These are phyloP conservation scores for Chloroceryle inda DNA, from an alignment of 2,797 vertebrate genomes.

Conservation along the genomic window DNA sequence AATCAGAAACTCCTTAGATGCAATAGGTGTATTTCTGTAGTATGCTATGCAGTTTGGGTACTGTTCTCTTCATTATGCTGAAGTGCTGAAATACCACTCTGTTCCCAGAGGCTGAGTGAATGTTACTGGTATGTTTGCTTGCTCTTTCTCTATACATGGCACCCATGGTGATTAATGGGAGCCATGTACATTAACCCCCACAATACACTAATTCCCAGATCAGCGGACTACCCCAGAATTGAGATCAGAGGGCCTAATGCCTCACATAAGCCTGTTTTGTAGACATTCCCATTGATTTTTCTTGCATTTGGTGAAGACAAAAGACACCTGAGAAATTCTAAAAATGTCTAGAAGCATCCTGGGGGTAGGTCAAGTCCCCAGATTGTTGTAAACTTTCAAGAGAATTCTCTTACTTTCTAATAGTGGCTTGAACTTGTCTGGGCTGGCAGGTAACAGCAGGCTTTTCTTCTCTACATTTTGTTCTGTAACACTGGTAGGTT, in stretches of 20 bases:
- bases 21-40: conserved; percentile 31
- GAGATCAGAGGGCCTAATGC: background rate
- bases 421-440: background rate
- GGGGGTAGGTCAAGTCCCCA: background rate
- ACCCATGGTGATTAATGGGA: background rate
- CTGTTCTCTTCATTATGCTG: background rate
- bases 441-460: background rate
- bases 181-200: background rate
- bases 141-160: background rate
- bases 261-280: background rate
- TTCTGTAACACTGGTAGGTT: background rate
- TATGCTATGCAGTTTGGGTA: background rate
- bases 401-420: background rate
- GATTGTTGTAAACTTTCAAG: background rate
- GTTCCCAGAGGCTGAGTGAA: background rate
- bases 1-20: conserved; percentile 44
- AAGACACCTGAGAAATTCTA: background rate
- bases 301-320: background rate
- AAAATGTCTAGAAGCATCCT: background rate
- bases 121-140: background rate
- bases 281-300: background rate
- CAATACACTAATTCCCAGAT: background rate
- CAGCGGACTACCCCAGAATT: background rate
- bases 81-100: background rate
- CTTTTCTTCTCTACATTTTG: background rate